Conservation (phyloP, 2,888 invertebrate genomes). For the Tricholauxania praeusta region DNA sequence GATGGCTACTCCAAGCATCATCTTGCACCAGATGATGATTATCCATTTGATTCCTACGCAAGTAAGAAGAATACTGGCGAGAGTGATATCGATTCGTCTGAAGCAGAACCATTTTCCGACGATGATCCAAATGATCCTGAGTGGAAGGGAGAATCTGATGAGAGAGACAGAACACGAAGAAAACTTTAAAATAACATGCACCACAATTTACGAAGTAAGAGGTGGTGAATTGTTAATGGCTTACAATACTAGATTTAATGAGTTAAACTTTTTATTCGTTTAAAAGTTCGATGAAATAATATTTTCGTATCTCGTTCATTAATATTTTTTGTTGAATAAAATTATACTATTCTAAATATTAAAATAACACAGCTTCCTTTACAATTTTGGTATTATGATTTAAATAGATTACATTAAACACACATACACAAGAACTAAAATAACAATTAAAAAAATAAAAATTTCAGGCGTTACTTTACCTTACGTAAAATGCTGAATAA, state of each 20-base stretch:
- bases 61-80: slow-evolving; percentile 42
- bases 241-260: slow-evolving; percentile 11
- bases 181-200: slow-evolving; percentile 40
- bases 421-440: neutral
- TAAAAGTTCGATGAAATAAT: slow-evolving; percentile 18
- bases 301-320: slow-evolving; percentile 14
- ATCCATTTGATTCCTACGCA: neutral
- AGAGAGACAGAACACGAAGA: slow-evolving; percentile 44
- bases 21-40: slow-evolving; percentile 56
- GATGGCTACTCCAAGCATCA: slow-evolving; percentile 57
- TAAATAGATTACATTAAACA: slow-evolving; percentile 21
- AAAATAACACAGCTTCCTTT: slow-evolving; percentile 25
- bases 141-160: slow-evolving; percentile 71
- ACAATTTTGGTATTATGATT: slow-evolving; percentile 23
- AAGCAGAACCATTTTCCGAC: slow-evolving; percentile 76
- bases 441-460: too few relatives aligned
- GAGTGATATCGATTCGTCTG: slow-evolving; percentile 56
- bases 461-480: too few relatives aligned
- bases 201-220: slow-evolving; percentile 4
- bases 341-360: slow-evolving; percentile 17
- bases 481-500: too few relatives aligned
- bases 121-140: slow-evolving; percentile 90
- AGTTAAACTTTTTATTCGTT: slow-evolving; percentile 22
- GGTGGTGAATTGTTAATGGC: slow-evolving; percentile 15
- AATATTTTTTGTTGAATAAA: slow-evolving; percentile 3